Evolutionary conservation across 2,797 vertebrate species (phyloP), one percentile per base, ranked within the genome.

Genomic region (Sphenodon punctatus): DNA sequence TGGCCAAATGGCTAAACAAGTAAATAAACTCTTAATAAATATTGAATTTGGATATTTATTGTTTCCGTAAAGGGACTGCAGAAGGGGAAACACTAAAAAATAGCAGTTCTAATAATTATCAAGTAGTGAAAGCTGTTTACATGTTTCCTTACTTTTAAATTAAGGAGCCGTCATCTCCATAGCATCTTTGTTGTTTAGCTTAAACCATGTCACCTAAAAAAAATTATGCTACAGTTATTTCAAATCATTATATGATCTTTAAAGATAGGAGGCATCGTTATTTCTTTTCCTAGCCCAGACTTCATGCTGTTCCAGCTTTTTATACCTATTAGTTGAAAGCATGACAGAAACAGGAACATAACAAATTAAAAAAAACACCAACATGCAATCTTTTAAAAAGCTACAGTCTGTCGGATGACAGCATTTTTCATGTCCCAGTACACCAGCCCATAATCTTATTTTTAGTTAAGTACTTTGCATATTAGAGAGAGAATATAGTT

Each of bases 71-170:
- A 56, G 43, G 76, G 59, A 74, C 63, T 82, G 63, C 69, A 68
- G 71, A 5, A 60, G 66, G 43, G 2, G 3, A n/a, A 60, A 46
- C 63, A 43, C 43, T 46, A 66, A 66, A 15, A 20, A 67, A 82
- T 73, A 16, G 32, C 20, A 32, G 42, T 34, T 59, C 82, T 87
- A 72, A 55, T 61, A 72, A 63, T 23, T 72, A 42, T 74, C 51
- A 80, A 85, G 83, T 80, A 80, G 34, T 49, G 51, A 45, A 48
- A 90, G 80, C 85, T 71, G 80, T 88, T 90, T 85, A 20, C 5
- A 34, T 58, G 58, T 78, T 85, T 86, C 85, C 32, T 17, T 71
- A 66, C 78, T 90, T 82, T 41, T 60, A 34, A 63, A 15, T 27
- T 66, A 48, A 66, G 79, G 0, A 13, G 17, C 81, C 89, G 89